Evolutionary conservation across 2,113 vertebrate species (phyloP).

Genomic region (Notothenia rossii): DNA sequence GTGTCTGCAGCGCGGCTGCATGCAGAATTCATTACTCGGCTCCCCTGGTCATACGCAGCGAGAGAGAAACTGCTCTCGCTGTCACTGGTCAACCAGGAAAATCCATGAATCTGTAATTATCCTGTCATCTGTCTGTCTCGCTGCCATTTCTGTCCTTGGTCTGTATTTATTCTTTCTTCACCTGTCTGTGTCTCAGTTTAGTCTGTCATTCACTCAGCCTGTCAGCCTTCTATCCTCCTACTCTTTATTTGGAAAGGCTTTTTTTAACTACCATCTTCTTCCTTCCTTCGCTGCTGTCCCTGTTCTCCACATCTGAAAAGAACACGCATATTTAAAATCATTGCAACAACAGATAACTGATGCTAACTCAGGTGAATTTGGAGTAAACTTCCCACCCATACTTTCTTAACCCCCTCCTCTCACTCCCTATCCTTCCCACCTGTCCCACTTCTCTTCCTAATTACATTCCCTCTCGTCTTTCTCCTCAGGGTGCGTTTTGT

Average conservation of each 20-base stretch:
- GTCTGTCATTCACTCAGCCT: conserved; percentile 13
- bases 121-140: conserved; percentile 33
- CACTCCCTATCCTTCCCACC: neutral
- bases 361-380: neutral
- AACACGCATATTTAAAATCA: neutral
- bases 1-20: conserved; percentile 17
- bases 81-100: conserved; percentile 59
- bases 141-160: conserved; percentile 14
- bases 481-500: conserved; percentile 22
- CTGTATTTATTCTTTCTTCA: conserved; percentile 37
- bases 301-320: neutral
- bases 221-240: neutral
- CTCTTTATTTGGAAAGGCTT: neutral
- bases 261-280: neutral
- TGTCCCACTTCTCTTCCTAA: neutral
- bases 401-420: neutral
- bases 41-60: conserved; percentile 32
- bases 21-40: conserved; percentile 63
- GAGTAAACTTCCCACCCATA: neutral
- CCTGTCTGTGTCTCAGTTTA: conserved; percentile 1
- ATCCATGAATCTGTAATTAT: conserved; percentile 54
- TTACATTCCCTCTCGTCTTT: neutral
- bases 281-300: neutral
- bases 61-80: conserved; percentile 57
- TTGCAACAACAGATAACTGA: too few species aligned